Evolutionary conservation across 2,888 invertebrate genomes (phyloP).

Genomic region (Chrysolina oricalcia): DNA sequence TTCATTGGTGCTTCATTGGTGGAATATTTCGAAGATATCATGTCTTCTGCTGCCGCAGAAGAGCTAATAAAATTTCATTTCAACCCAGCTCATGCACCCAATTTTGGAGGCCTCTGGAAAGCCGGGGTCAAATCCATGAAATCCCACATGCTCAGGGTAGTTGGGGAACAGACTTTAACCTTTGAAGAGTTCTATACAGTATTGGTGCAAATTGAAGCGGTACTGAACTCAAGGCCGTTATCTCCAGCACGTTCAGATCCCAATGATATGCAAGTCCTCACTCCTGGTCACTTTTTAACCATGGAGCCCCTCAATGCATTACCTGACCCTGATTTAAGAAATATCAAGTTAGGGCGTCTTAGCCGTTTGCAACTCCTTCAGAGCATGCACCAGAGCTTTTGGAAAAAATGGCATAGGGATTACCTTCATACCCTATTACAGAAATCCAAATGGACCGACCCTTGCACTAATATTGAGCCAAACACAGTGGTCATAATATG

Average conservation of each 20-base stretch:
- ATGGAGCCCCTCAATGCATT: slow-evolving; percentile 9
- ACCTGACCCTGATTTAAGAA: slow-evolving; percentile 20
- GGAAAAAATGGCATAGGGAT: neutral
- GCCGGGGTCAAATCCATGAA: neutral
- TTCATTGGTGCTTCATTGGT: slow-evolving; percentile 12
- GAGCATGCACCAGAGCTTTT: slow-evolving; percentile 23
- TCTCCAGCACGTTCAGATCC: too few species aligned
- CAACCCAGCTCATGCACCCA: neutral
- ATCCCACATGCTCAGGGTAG: neutral
- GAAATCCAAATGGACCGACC: neutral
- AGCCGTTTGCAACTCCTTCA: slow-evolving; percentile 24
- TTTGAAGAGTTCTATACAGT: too few species aligned
- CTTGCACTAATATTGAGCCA: neutral
- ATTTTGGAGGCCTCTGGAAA: slow-evolving; percentile 18
- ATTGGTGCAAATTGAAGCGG: too few species aligned
- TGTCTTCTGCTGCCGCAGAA: neutral
- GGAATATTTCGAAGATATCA: neutral
- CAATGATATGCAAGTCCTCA: neutral
- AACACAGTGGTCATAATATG: neutral
- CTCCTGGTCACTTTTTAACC: slow-evolving; percentile 17
- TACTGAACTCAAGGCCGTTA: neutral
- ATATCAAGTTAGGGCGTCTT: slow-evolving; percentile 7
- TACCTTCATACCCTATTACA: neutral
- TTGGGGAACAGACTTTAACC: too few species aligned
- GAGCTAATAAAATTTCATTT: neutral